Evolutionary conservation across 2,113 vertebrate species (phyloP), one percentile per base, ranked within the genome.

Genomic region (Pedionomus torquatus): DNA sequence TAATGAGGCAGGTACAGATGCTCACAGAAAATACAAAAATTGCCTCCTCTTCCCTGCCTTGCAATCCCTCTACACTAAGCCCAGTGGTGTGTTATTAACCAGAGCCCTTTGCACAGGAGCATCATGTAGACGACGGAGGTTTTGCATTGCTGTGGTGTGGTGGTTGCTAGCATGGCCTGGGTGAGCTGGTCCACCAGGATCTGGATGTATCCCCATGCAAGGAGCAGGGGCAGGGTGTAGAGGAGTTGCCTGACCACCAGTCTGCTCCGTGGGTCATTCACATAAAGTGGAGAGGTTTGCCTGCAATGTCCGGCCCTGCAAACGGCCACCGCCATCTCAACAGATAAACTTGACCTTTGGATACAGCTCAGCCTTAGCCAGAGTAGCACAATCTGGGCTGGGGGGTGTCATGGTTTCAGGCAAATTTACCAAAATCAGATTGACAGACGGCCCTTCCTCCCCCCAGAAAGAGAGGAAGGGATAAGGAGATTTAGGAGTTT

Each of bases 101-200:
- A n/a, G 54, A 57, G 31, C 41, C 26, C 24, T 25, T 72, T 23
- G 37, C 19, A 21, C 13, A 5, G 70, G 10, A 37, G 44, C 44
- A 15, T 15, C 5, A 0, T 1, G 1, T 39, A 30, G 69, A 13
- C 0, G 6, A 17, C 0, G 1, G n/a, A 77, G 33, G 51, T 28
- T 48, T 37, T 33, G 44, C 3, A 0, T 28, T 18, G n/a, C 48
- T 19, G 15, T 13, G 21, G 25, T 1, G 0, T 17, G 66, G 31
- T 7, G 6, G 13, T n/a, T 0, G 1, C 54, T 17, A 25, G 35
- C 41, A 30, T 0, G 1, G 63, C 19, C 35, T 3, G 7, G 35
- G 16, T 15, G 41, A 61, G 41, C 31, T 43, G 25, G 7, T 48
- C 35, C 23, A 11, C 39, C 8, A 2, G 52, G 46, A 17, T 4